Evolutionary conservation across 2,888 invertebrate species (phyloP), one percentile per base, ranked within the genome.

Genomic region (Nematopogon swammerdamellus): DNA sequence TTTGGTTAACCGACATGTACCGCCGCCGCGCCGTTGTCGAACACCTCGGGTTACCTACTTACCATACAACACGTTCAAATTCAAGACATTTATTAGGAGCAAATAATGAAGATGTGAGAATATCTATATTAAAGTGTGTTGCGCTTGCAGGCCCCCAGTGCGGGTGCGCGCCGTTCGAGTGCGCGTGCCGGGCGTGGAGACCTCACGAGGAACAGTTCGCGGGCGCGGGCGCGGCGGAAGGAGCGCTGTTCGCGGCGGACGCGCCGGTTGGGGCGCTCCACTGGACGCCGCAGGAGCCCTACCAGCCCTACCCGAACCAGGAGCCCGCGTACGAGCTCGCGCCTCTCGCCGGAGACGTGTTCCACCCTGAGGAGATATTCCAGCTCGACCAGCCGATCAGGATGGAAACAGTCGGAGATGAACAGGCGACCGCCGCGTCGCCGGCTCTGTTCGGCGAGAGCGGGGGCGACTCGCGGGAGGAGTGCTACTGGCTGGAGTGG

Each of bases 361-460:
- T 89, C 63, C 88, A 88, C 61, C 88, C 89, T 0, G 89, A 89
- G 61, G 89, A 89, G 65, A 89, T 89, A 54, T 89, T 89, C 67
- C 88, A 89, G 63, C 67, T 89, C 51, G 89, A 89, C 60, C 88
- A 89, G 61, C 89, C 89, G 0, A 79, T 89, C 42, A 73, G 87
- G 57, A 70, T 85, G 1, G 87, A 88, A 59, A n/a, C n/a, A n/a
- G 68, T 79, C 53, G 82, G 82, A 55, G 72, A 72, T 47, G 56
- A 60, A 44, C 73, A 67, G 51, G 65, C 80, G 0, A 63, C 83
- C 11, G 76, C 84, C 59, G 88, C 88, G 0, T 88, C 89, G 0
- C 84, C 88, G 0, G 88, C 88, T 0, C 75, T 90, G 50, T 79
- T 89, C 4, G 89, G 90, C 57, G 72, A 90, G 4, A 89, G 87